A percentile compares a stretch with the other conserved stretches of the same genome.
These are phyloP conservation scores for Margarornis squamiger DNA, from an alignment of 2,797 vertebrate genomes.

Conservation along the genomic window DNA sequence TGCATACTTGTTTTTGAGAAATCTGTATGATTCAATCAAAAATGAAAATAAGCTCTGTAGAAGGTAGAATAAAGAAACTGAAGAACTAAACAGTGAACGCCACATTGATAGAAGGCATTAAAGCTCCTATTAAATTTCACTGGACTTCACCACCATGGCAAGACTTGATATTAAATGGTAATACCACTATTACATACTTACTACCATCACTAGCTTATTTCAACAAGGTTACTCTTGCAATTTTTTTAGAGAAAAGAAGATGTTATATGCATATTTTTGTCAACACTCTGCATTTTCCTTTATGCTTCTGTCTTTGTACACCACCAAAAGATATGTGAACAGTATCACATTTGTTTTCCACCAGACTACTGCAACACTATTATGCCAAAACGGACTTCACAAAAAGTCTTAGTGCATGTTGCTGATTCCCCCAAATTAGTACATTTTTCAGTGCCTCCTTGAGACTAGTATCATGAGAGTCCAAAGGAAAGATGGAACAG, in stretches of 20 bases:
- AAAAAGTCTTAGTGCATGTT: neutral
- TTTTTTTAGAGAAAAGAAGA: neutral
- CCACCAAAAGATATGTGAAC: neutral
- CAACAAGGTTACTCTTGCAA: neutral
- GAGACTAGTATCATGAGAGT: neutral
- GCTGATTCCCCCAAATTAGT: neutral
- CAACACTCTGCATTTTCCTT: neutral
- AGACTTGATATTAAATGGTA: neutral
- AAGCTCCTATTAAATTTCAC: neutral
- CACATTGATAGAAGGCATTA: neutral
- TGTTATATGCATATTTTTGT: neutral
- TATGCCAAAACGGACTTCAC: slow-evolving; percentile 6
- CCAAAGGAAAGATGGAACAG: neutral
- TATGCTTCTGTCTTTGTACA: neutral
- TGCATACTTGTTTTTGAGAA: neutral
- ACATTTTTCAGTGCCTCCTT: neutral
- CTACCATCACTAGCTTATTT: neutral
- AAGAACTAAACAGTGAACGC: neutral
- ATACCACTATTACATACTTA: neutral
- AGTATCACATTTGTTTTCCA: neutral
- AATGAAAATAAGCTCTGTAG: neutral
- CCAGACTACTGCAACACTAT: neutral
- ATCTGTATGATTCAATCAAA: neutral
- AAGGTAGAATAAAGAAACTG: neutral
- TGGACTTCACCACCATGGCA: neutral